Base-by-base conservation (phyloP, 2,888 invertebrate species). In the Microctonus hyperodae region DNA sequence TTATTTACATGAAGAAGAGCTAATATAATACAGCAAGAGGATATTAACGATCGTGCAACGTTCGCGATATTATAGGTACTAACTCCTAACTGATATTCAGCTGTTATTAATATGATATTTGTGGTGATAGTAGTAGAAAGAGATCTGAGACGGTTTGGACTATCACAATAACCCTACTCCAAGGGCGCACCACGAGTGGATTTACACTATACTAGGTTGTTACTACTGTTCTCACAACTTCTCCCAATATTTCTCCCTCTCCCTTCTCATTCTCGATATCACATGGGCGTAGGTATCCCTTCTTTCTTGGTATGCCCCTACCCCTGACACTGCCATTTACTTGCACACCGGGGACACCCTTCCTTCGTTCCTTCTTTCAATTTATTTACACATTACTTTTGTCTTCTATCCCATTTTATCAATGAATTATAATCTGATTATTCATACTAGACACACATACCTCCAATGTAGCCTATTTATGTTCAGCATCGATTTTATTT, bases 291-390 rank as follows among this genome's bases (percentile, higher is more conserved):
- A 71, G 44, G 78, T 79, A 78, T 79, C 79, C 79, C 79, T 79
- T 79, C 79, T 79, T 79, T 79, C 79, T 79, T 79, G 79, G 73
- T 73, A 67, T 76, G 72, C 79, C 80, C 79, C 79, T 79, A 78
- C 79, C 80, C 70, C 68, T 70, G 62, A 64, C 56, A 44, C 64
- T 60, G 65, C 55, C 59, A 66, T 56, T n/a, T 61, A 67, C 70
- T 72, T 69, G 69, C 69, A 68, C 64, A 68, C 64, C 70, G 71
- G 67, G 69, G 68, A 70, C 61, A 67, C 70, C 65, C 71, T 71
- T 66, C 73, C 71, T 70, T 70, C 72, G 70, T 73, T 72, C 68
- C 70, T 68, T 67, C 58, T 60, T 59, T 55, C 57, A 28, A 50
- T 51, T 31, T 53, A 44, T 33, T 65, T 50, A 37, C 58, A 44